Conservation (phyloP, 2,797 vertebrate genomes). For the Rhincodon typus region DNA sequence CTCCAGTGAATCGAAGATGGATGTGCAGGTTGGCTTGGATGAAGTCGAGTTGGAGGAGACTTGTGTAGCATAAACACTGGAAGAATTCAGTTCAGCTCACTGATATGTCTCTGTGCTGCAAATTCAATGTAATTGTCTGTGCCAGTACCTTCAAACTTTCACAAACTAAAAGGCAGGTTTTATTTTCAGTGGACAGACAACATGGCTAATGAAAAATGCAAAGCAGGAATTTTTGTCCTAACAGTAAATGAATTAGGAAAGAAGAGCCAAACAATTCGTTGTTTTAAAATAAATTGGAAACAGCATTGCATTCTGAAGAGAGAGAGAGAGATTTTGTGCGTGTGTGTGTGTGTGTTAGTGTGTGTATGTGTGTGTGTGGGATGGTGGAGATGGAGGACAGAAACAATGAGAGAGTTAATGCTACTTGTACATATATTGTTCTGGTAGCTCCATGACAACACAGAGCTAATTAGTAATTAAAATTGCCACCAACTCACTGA, state of each 20-base stretch:
- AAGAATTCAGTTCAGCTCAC: neutral
- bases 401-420: constrained; percentile 31
- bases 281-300: neutral
- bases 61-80: neutral
- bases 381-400: neutral
- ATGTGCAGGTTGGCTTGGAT: neutral
- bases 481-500: constrained; percentile 36
- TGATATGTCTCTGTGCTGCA: neutral
- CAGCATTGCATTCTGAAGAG: neutral
- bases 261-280: neutral
- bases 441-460: constrained; percentile 32
- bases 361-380: neutral
- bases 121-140: neutral
- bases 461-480: constrained; percentile 36
- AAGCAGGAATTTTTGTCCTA: neutral
- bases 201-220: neutral
- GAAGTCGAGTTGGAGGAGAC: neutral
- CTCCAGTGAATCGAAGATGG: neutral
- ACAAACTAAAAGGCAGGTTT: neutral
- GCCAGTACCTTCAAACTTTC: neutral
- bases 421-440: constrained; percentile 30
- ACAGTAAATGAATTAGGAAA: neutral
- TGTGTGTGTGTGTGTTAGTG: neutral
- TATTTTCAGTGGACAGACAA: neutral
- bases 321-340: neutral